phyloP scores from a whole-genome alignment of 2,797 vertebrate genomes.

The Antennarius maculatus region DNA sequence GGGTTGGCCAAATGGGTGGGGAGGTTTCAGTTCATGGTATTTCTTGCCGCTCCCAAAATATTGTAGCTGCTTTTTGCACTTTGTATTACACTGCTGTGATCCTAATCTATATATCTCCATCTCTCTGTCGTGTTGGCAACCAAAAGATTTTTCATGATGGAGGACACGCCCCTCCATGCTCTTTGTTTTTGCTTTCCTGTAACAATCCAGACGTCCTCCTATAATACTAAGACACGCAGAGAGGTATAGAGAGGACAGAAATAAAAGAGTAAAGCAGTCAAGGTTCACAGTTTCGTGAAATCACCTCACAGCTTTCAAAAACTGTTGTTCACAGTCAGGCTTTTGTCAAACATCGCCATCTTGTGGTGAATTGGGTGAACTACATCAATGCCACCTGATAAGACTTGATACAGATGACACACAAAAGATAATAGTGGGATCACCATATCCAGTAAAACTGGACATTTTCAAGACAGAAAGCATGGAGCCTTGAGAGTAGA shows the following conservation, averaged over 20 bases:
- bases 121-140: background rate
- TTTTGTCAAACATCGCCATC: slow-evolving; percentile 17
- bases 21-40: too few species aligned
- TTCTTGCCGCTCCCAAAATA: too few species aligned
- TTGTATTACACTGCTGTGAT: slow-evolving; percentile 19
- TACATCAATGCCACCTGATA: slow-evolving; percentile 2
- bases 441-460: too few species aligned
- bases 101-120: slow-evolving; percentile 1
- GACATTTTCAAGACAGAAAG: too few species aligned
- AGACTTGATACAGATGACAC: background rate
- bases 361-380: slow-evolving; percentile 34
- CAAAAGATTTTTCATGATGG: slow-evolving; percentile 8
- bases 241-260: background rate
- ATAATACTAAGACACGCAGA: too few species aligned
- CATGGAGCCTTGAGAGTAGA: too few species aligned
- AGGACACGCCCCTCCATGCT: slow-evolving; percentile 18
- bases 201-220: slow-evolving; percentile 3
- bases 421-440: background rate
- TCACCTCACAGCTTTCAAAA: background rate
- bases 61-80: too few species aligned
- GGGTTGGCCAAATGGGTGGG: too few species aligned
- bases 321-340: background rate
- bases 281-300: background rate
- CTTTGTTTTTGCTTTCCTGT: slow-evolving; percentile 40
- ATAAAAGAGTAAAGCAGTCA: background rate